Base-by-base conservation (phyloP, 2,113 vertebrate species). In the Tragelaphus imberbis region DNA sequence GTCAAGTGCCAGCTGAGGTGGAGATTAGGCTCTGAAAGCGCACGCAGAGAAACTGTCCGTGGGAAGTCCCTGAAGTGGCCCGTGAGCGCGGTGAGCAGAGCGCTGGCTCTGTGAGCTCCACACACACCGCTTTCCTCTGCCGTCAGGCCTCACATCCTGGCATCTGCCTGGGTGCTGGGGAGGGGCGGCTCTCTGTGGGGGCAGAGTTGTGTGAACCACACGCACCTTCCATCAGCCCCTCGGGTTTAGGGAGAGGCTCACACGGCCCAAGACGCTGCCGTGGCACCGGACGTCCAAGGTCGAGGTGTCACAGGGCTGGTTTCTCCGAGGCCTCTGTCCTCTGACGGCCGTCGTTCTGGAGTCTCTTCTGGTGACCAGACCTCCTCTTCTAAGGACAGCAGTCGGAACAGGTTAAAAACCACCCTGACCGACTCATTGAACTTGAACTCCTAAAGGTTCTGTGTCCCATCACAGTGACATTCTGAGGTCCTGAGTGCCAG, bases 241-340 rank as follows among this genome's bases (percentile, higher is more conserved):
- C 3, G 6, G 12, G 27, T 17, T 71, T 36, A 28, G 79, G 2
- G 28, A 81, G 47, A 56, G 49, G 59, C 33, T 90, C 89, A 5
- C 15, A 2, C 5, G 12, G 16, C 27, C 13, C 2, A 6, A 59
- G 75, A 21, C 0, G 19, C 6, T 0, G 47, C 47, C 16, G 13
- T 3, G 49, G 49, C 1, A 2, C 58, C 6, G 5, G 9, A 27
- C 13, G 28, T 55, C 58, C 14, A 9, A n/a, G 58, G 13, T 56
- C n/a, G 13, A n/a, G 49, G 21, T 25, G 58, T 12, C 49, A 17
- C 16, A 13, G n/a, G 53, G n/a, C 30, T 33, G 58, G 28, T 63
- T 87, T 44, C 47, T 53, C 77, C 12, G 19, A 40, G 58, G n/a
- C 58, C 77, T n/a, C 71, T 55, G 13, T 30, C 75, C 55, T 61